A percentile compares a stretch with the other conserved stretches of the same genome.
phyloP scores from a whole-genome alignment of 2,797 vertebrate species.

The Myripristis jacobus region DNA sequence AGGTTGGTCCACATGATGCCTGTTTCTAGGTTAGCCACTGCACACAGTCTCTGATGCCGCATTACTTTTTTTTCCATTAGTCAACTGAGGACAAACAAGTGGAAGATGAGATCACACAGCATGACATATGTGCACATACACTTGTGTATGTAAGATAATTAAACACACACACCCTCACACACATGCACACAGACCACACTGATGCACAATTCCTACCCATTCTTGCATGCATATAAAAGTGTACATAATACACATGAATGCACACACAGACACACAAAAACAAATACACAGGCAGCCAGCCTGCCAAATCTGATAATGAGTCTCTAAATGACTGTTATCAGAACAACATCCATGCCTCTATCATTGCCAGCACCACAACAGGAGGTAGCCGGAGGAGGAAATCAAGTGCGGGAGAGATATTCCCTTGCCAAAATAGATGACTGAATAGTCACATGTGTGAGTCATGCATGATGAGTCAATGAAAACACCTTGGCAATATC shows the following conservation, averaged over 20 bases:
- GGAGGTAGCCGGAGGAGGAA: constrained; percentile 54
- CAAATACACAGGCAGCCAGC: constrained; percentile 17
- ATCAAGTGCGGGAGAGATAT: constrained; percentile 52
- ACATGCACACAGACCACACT: background rate
- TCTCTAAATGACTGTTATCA: constrained; percentile 55
- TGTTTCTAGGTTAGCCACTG: constrained; percentile 55
- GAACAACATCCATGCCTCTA: constrained; percentile 50
- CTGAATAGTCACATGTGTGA: constrained; percentile 49
- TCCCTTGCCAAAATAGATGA: constrained; percentile 53
- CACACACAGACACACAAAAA: constrained; percentile 15
- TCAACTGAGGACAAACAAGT: constrained; percentile 21
- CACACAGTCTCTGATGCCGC: constrained; percentile 25
- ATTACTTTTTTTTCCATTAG: constrained; percentile 52
- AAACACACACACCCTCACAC: constrained; percentile 16
- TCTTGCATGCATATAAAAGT: background rate
- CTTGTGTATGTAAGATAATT: constrained; percentile 14
- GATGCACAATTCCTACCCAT: background rate
- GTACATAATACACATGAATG: constrained; percentile 1
- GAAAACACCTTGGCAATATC: constrained; percentile 43
- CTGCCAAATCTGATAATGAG: constrained; percentile 41
- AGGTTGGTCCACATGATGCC: constrained; percentile 38
- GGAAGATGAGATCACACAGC: constrained; percentile 31
- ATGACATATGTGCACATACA: constrained; percentile 9
- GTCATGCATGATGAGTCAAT: constrained; percentile 57
- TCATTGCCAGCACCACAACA: constrained; percentile 47